These are phyloP conservation scores for Pandemis cinnamomeana DNA, from an alignment of 2,888 invertebrate genomes.

Conservation along the genomic window DNA sequence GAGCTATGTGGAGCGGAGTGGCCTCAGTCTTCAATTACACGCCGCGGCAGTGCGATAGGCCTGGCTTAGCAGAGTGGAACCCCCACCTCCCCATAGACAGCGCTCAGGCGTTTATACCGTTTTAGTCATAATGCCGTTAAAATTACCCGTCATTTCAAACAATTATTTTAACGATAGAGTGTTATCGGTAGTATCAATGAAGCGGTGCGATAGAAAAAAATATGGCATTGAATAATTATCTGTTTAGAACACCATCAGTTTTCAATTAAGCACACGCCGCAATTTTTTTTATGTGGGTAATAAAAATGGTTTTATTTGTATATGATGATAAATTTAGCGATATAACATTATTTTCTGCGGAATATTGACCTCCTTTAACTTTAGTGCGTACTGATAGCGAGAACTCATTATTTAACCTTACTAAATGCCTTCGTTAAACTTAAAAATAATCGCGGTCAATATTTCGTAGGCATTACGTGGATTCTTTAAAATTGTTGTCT, in stretches of 20 bases:
- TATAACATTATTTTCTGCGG: too few species aligned
- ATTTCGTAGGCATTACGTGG: too few species aligned
- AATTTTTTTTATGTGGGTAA: neutral
- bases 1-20: neutral
- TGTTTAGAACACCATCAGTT: neutral
- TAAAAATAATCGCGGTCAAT: too few species aligned
- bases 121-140: neutral
- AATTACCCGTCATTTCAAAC: neutral
- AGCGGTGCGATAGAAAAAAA: neutral
- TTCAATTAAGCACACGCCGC: neutral
- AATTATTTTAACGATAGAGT: neutral
- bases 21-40: constrained; percentile 23
- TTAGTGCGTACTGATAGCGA: too few species aligned
- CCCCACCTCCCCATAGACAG: neutral
- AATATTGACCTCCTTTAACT: too few species aligned
- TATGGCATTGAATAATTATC: neutral
- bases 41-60: constrained; percentile 6
- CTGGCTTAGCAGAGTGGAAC: neutral
- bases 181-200: neutral
- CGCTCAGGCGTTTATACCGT: neutral
- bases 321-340: too few species aligned
- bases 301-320: neutral
- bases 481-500: too few species aligned
- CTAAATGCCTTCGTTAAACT: too few species aligned
- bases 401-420: too few species aligned